Conservation (phyloP, 2,888 invertebrate species). For the Synanthedon vespiformis region DNA sequence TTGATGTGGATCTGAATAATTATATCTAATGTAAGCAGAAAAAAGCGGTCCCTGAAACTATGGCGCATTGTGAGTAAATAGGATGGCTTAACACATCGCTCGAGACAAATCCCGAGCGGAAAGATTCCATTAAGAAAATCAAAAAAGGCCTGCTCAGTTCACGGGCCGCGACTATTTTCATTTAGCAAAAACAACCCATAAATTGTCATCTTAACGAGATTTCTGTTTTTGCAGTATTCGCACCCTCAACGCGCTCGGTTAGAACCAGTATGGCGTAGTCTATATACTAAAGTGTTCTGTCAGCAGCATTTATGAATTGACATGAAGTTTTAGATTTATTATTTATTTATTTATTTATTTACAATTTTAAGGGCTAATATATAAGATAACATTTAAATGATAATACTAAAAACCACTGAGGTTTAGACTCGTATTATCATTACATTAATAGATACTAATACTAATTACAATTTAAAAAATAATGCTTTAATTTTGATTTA, state of each 20-base stretch:
- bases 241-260: slow-evolving; percentile 47
- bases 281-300: slow-evolving; percentile 32
- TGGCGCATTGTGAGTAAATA: slow-evolving; percentile 38
- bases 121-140: slow-evolving; percentile 71
- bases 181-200: slow-evolving; percentile 72
- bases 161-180: slow-evolving; percentile 66
- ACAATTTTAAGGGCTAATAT: too few relatives aligned
- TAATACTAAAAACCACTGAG: too few relatives aligned
- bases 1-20: background rate
- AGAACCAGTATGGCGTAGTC: slow-evolving; percentile 38
- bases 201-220: slow-evolving; percentile 72
- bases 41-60: slow-evolving; percentile 16
- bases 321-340: background rate
- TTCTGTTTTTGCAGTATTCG: slow-evolving; percentile 66
- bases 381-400: too few relatives aligned
- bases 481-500: too few relatives aligned
- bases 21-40: background rate
- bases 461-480: too few relatives aligned
- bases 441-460: too few relatives aligned
- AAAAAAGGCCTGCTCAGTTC: slow-evolving; percentile 66
- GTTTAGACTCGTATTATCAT: too few relatives aligned
- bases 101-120: slow-evolving; percentile 64
- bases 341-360: too few relatives aligned
- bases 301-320: slow-evolving; percentile 16
- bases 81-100: slow-evolving; percentile 53